These are phyloP conservation scores for Pao palembangensis DNA, from an alignment of 2,113 vertebrate genomes.

Conservation along the genomic window DNA sequence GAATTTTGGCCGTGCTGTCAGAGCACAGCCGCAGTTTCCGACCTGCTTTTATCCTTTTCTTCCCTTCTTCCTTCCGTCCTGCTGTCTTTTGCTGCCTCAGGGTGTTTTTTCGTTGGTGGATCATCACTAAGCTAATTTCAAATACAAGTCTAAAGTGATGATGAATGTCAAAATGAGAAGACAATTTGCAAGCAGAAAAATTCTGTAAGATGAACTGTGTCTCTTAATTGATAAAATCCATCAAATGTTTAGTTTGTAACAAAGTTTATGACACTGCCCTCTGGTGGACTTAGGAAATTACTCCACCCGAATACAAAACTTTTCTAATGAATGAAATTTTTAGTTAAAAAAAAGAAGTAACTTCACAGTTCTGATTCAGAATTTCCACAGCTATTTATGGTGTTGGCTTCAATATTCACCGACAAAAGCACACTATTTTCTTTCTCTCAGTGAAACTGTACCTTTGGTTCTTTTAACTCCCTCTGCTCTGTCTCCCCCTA, in stretches of 20 bases:
- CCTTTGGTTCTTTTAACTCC: background rate
- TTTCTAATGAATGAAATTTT: too few species aligned
- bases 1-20: conserved; percentile 7
- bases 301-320: too few species aligned
- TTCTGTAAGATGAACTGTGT: too few species aligned
- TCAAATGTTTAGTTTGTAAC: too few species aligned
- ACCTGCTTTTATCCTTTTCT: conserved; percentile 14
- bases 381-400: too few species aligned
- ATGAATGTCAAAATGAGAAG: too few species aligned
- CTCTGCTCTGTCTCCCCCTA: conserved; percentile 52
- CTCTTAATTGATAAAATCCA: too few species aligned
- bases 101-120: conserved; percentile 59
- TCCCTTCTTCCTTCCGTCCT: conserved; percentile 9
- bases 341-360: too few species aligned
- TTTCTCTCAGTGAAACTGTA: background rate
- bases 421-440: conserved; percentile 58
- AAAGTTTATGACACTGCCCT: too few species aligned
- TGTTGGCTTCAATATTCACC: conserved; percentile 5
- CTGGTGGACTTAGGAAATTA: too few species aligned
- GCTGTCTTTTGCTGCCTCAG: conserved; percentile 31
- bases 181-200: too few species aligned
- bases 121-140: background rate
- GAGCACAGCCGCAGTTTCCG: conserved; percentile 23
- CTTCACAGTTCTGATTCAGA: too few species aligned
- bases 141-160: background rate